Base-by-base conservation (phyloP, 2,113 vertebrate genomes). In the Clupea harengus region DNA sequence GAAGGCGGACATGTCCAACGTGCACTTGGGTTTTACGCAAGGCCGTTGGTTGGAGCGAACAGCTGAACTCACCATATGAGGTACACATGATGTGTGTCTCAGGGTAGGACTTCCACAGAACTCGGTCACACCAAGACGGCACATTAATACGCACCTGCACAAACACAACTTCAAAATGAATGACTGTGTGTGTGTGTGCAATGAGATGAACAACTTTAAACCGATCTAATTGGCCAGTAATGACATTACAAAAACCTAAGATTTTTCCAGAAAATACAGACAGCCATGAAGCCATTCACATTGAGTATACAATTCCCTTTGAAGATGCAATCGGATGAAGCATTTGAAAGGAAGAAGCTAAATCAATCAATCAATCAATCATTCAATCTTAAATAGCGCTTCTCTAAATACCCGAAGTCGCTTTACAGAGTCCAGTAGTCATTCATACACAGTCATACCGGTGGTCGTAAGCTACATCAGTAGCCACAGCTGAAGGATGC, bases 31-130 rank as follows among this genome's bases (percentile, higher is more conserved):
- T 67, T 22, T 82, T 60, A 49, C 7, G 17, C 45, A 67, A 60
- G 72, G 39, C 28, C 32, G 4, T 64, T 45, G 39, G 50, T 20
- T 0, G 25, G 9, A 81, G 45, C 1, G 28, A 28, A 57, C 67
- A 47, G 44, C 50, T 75, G 45, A 39, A 87, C 95, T 93, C 89
- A 97, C 97, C 97, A 0, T 98, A 98, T 45, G 97, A 95, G 28
- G 94, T 96, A 89, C 96, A 97, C 82, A 91, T 81, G 28, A 96
- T 60, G 25, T 97, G 95, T 0, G 94, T 96, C 88, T 96, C 96
- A 0, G 96, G 96, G 91, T 96, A 96, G 2, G 96, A 97, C 92
- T 96, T 97, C 96, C 96, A 97, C 45, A 98, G 93, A 91, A 98
- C 92, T 82, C 97, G 93, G 87, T 98, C 97, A 45, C 96, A 97